Conservation (phyloP, 2,113 vertebrate species). For the Aptenodytes forsteri region DNA sequence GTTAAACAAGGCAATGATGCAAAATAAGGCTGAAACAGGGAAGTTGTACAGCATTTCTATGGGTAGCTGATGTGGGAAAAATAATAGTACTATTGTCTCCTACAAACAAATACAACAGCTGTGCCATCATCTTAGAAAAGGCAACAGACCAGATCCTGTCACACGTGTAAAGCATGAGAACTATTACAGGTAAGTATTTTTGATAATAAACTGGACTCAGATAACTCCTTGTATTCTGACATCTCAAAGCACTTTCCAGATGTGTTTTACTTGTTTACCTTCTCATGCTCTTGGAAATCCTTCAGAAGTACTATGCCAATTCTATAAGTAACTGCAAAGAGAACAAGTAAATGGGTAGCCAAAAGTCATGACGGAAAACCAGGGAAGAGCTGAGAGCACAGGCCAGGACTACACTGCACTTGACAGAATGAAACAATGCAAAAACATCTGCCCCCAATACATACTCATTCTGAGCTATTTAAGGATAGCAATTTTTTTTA, state of each 20-base stretch:
- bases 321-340: background rate
- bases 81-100: background rate
- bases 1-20: background rate
- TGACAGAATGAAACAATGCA: background rate
- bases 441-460: background rate
- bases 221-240: background rate
- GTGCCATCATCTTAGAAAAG: background rate
- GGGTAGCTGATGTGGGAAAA: background rate
- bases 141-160: background rate
- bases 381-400: background rate
- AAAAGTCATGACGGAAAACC: background rate
- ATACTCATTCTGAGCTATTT: background rate
- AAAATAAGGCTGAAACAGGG: background rate
- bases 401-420: background rate
- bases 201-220: background rate
- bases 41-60: background rate
- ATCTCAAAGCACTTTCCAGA: background rate
- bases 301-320: background rate
- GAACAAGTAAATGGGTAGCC: background rate
- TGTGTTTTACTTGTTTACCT: background rate
- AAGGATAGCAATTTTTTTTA: background rate
- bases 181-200: background rate
- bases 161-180: accelerated
- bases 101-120: background rate
- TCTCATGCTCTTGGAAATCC: background rate